Percentiles rank a stretch among this genome's conserved stretches.
phyloP scores from a whole-genome alignment of 2,797 vertebrate genomes.

The Odontamblyopus rebecca region DNA sequence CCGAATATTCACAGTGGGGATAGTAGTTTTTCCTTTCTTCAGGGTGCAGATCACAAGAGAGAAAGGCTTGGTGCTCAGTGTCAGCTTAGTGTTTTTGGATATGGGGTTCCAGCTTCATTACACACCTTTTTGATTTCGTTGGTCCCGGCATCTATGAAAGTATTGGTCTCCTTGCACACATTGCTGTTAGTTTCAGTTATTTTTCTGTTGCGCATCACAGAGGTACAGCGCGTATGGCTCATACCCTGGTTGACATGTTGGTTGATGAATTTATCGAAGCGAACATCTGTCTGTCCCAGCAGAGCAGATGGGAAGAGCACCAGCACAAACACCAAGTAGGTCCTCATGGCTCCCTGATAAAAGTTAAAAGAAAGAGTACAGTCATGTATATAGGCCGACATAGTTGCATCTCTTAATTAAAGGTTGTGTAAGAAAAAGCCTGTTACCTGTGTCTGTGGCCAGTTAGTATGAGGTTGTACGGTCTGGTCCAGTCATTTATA shows the following conservation, averaged over 20 bases:
- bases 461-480: neutral
- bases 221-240: accelerated
- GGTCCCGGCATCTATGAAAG: too few relatives aligned
- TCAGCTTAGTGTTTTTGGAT: conserved; percentile 11
- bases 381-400: too few relatives aligned
- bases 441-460: neutral
- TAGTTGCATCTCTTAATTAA: neutral
- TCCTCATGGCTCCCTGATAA: conserved; percentile 32
- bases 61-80: conserved; percentile 24
- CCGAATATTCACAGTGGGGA: conserved; percentile 29
- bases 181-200: neutral
- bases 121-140: too few relatives aligned
- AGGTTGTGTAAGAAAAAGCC: neutral
- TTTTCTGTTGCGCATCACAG: accelerated
- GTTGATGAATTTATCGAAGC: neutral
- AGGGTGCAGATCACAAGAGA: conserved; percentile 22
- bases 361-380: neutral
- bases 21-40: neutral
- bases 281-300: conserved; percentile 3
- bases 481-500: neutral
- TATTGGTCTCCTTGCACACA: conserved; percentile 24
- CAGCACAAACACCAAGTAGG: conserved; percentile 21
- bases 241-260: conserved; percentile 3
- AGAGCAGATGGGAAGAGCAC: conserved; percentile 22
- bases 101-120: conserved; percentile 10